These are phyloP conservation scores for Rhegmatorhina hoffmannsi DNA, from an alignment of 2,113 vertebrate genomes.

Conservation along the genomic window DNA sequence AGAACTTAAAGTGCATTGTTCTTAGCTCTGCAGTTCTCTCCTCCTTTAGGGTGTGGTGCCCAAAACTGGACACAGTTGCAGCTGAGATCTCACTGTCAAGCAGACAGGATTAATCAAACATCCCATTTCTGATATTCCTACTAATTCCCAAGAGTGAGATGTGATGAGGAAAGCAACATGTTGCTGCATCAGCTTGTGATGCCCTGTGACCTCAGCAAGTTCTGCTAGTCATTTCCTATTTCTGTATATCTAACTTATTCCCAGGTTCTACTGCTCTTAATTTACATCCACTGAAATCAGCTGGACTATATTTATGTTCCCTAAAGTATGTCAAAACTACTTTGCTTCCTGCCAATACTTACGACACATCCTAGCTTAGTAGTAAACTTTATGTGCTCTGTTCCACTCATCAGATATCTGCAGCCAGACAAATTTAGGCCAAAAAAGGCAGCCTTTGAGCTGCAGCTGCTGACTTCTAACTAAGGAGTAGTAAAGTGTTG, in stretches of 20 bases:
- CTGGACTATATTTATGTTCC: not conserved
- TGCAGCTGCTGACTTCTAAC: not conserved
- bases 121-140: not conserved
- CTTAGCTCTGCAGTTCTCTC: not conserved
- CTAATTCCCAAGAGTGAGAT: not conserved
- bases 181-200: constrained; percentile 2
- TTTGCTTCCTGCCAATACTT: not conserved
- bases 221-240: not conserved
- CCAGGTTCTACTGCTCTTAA: not conserved
- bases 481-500: not conserved
- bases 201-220: not conserved
- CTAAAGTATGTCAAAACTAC: not conserved
- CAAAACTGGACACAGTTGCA: not conserved
- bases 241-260: not conserved
- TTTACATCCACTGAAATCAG: not conserved
- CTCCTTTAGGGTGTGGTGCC: not conserved
- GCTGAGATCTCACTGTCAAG: not conserved
- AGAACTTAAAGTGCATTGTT: not conserved
- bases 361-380: fast-evolving
- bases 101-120: constrained; percentile 1
- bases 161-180: not conserved
- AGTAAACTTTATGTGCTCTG: not conserved
- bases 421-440: not conserved
- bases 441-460: constrained; percentile 26
- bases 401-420: not conserved